A percentile compares a stretch with the other conserved stretches of the same genome.
phyloP scores from a whole-genome alignment of 2,113 vertebrate genomes.

The Numenius arquata region DNA sequence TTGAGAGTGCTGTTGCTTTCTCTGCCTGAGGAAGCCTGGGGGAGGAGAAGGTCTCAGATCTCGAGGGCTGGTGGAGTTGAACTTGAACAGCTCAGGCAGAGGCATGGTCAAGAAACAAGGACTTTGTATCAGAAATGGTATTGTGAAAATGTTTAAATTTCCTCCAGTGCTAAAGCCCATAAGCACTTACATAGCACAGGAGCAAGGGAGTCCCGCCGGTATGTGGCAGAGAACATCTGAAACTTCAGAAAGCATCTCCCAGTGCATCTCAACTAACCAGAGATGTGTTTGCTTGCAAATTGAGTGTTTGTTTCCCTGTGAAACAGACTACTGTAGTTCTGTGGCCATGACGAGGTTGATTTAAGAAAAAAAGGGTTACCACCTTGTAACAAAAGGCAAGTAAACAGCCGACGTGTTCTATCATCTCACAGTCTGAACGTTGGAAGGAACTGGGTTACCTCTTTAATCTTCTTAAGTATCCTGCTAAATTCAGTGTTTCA shows the following conservation, averaged over 20 bases:
- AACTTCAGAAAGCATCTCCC: neutral
- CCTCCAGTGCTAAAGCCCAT: fast-evolving
- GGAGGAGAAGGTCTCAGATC: neutral
- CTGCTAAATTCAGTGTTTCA: neutral
- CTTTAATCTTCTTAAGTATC: neutral
- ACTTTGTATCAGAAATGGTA: neutral
- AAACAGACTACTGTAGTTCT: neutral
- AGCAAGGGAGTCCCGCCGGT: neutral
- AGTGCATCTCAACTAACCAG: neutral
- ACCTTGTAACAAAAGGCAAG: neutral
- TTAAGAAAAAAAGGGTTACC: neutral
- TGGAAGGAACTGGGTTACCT: neutral
- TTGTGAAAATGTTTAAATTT: neutral
- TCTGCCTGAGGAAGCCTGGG: neutral
- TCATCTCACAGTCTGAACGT: neutral
- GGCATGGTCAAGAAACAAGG: neutral
- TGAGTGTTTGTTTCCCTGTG: neutral
- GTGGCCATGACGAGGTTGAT: neutral
- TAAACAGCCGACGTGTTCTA: neutral
- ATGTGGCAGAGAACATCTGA: neutral
- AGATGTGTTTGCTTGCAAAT: neutral
- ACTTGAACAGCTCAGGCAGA: neutral
- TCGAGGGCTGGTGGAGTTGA: neutral
- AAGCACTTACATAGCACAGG: neutral
- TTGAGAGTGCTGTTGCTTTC: neutral